Evolutionary conservation across 2,888 invertebrate species (phyloP).

Genomic region (Caenorhabditis doughertyi): DNA sequence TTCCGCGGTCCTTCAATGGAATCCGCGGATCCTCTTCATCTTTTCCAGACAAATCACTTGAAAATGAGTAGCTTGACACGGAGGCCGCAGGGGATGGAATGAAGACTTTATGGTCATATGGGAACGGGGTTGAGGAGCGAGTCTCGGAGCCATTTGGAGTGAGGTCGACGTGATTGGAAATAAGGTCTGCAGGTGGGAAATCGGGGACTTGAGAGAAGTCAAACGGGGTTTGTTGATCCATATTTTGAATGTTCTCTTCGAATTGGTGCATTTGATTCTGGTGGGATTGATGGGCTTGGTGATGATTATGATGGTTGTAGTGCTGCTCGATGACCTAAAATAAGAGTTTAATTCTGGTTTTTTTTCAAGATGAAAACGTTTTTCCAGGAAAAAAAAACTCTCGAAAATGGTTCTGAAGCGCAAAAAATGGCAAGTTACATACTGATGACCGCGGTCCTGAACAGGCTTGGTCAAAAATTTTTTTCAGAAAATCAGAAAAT

Average conservation of each 20-base stretch:
- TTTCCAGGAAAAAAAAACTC: not conserved
- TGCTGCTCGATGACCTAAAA: constrained; percentile 46
- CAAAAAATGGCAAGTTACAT: too few relatives aligned
- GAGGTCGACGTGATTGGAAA: not conserved
- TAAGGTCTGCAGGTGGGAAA: not conserved
- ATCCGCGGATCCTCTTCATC: constrained; percentile 58
- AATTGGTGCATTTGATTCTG: constrained; percentile 30
- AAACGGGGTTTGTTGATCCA: constrained; percentile 14
- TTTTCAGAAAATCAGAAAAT: too few relatives aligned
- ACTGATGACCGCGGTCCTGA: too few relatives aligned
- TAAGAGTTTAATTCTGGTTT: not conserved
- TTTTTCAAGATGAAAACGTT: too few relatives aligned
- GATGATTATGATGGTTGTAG: constrained; percentile 48
- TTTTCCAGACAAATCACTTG: constrained; percentile 46
- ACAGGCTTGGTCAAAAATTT: too few relatives aligned
- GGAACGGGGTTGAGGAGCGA: constrained; percentile 1
- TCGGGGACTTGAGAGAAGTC: not conserved
- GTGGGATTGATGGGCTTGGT: constrained; percentile 6
- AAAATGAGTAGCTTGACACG: constrained; percentile 45
- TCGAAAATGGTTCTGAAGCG: too few relatives aligned
- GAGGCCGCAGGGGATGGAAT: constrained; percentile 47
- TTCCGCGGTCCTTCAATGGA: constrained; percentile 49
- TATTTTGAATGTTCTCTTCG: constrained; percentile 36
- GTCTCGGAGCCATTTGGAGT: not conserved
- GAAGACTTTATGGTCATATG: constrained; percentile 16